These are phyloP conservation scores for Albula glossodonta DNA, from an alignment of 2,113 vertebrate genomes.

Conservation along the genomic window DNA sequence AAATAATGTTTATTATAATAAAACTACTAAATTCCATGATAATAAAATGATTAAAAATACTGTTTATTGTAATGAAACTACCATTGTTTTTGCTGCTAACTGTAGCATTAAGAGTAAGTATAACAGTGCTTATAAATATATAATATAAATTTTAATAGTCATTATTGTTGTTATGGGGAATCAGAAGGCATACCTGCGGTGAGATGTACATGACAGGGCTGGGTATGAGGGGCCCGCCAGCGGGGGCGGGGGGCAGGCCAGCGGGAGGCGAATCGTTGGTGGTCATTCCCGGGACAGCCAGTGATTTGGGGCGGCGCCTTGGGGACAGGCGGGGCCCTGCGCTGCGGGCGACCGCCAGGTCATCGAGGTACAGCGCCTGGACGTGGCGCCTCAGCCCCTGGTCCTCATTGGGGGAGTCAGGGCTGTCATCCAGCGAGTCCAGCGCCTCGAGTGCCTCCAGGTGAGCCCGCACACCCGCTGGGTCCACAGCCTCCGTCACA, in stretches of 20 bases:
- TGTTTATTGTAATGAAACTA: too few relatives aligned
- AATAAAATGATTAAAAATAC: too few relatives aligned
- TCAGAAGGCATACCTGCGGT: too few relatives aligned
- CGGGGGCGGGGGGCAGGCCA: slow-evolving; percentile 55
- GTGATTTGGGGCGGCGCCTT: slow-evolving; percentile 71
- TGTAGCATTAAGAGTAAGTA: too few relatives aligned
- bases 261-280: slow-evolving; percentile 63
- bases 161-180: too few relatives aligned
- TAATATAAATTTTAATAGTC: too few relatives aligned
- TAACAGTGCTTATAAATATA: too few relatives aligned
- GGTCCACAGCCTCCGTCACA: slow-evolving; percentile 60
- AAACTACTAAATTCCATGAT: too few relatives aligned
- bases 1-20: too few relatives aligned
- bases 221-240: slow-evolving; percentile 27
- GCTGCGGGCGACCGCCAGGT: slow-evolving; percentile 72
- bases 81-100: too few relatives aligned
- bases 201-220: slow-evolving; percentile 90
- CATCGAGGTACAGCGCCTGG: slow-evolving; percentile 69
- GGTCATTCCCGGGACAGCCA: slow-evolving; percentile 81
- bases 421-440: not conserved
- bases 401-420: slow-evolving; percentile 46
- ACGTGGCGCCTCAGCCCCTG: slow-evolving; percentile 68
- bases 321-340: slow-evolving; percentile 55
- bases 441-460: slow-evolving; percentile 36
- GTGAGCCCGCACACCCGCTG: slow-evolving; percentile 45